These are phyloP conservation scores for Dendropsophus ebraccatus DNA, from an alignment of 2,113 vertebrate genomes.

Conservation along the genomic window DNA sequence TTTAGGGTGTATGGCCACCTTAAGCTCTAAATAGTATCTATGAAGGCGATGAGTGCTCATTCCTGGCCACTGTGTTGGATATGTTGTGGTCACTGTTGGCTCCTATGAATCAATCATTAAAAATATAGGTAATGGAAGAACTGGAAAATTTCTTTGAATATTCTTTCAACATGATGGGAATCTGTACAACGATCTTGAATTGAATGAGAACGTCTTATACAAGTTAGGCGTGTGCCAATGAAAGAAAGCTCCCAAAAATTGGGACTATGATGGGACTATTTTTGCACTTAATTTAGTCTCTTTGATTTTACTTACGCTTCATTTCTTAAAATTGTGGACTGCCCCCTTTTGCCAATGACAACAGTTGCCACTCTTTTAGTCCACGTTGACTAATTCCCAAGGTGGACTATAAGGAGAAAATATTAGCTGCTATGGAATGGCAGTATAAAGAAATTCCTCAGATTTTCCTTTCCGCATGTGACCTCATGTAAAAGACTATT, in stretches of 20 bases:
- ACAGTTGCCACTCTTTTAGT: not conserved
- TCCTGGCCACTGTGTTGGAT: not conserved
- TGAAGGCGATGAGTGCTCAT: not conserved
- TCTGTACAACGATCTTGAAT: not conserved
- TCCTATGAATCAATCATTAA: not conserved
- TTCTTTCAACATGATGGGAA: not conserved
- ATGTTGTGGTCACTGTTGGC: not conserved
- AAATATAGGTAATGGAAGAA: too few species aligned
- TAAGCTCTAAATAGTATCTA: not conserved
- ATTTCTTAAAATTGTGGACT: too few species aligned
- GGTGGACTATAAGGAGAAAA: not conserved
- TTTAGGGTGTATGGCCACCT: too few species aligned
- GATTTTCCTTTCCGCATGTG: not conserved
- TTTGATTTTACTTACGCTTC: too few species aligned
- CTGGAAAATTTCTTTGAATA: not conserved
- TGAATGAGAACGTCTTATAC: not conserved
- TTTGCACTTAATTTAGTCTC: not conserved
- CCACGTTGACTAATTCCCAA: not conserved
- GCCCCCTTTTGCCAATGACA: too few species aligned
- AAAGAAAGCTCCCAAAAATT: not conserved
- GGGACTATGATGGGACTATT: not conserved
- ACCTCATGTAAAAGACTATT: conserved; percentile 6
- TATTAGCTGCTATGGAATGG: not conserved
- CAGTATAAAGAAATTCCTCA: not conserved
- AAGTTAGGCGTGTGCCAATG: not conserved